Base-by-base conservation (phyloP, 2,888 invertebrate genomes). In the Clivina fossor region DNA sequence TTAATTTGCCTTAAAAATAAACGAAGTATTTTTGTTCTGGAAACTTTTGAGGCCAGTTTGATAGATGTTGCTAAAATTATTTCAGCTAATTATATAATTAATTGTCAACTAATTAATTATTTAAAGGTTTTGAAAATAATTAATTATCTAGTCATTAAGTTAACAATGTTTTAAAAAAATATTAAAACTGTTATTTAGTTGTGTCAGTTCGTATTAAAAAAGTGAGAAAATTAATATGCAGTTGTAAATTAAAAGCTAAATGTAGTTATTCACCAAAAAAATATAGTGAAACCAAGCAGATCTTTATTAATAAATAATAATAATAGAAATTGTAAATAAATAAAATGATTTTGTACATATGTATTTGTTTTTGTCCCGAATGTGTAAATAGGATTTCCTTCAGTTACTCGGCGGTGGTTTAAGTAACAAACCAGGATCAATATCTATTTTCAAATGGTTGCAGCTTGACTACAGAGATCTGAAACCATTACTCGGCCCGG, bases 401-500 rank as follows among this genome's bases (percentile, higher is more conserved):
- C 43, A 44, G 19, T 35, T 16, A 4, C 53, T 53, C 18, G 53
- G 53, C 22, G 53, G 44, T 19, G 53, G 44, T 4, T 16, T 53
- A 16, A 53, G 53, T 24, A 37, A 35, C 9, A 41, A 58, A 20
- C 32, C 51, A 20, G 26, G 48, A 53, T 55, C 56, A 57, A 11
- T 44, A 24, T 18, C 37, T 22, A 49, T 44, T 47, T 53, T 48
- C 41, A 50, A 60, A 57, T 43, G 41, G 13, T 75, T 73, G 15
- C 76, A 84, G 85, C 71, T 84, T 72, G 83, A 83, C 68, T 81
- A 81, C 71, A 80, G 86, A 69, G 87, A 88, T 70, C 68, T 88
- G 48, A 86, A 85, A 67, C 79, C 85, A 1, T 78, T 85, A 56
- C 73, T 82, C 15, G 76, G 78, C 20, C 76, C 74, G 26, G 84